Conservation (phyloP, 2,113 vertebrate species). For the Marmota monax region DNA sequence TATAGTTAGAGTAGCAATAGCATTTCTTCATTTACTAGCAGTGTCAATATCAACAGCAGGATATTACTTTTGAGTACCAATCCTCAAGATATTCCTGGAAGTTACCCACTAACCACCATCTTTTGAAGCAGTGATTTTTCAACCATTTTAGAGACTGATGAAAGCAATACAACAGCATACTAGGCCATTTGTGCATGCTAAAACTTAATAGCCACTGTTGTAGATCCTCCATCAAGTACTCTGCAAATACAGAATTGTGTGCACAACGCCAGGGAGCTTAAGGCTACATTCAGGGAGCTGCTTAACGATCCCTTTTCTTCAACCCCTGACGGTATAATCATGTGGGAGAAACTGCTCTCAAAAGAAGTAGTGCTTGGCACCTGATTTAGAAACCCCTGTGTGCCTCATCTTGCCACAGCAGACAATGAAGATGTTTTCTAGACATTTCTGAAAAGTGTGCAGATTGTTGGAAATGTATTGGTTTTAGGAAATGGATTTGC, state of each 20-base stretch:
- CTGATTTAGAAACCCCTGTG: neutral
- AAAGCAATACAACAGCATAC: neutral
- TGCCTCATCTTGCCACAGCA: neutral
- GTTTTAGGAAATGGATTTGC: slow-evolving; percentile 5
- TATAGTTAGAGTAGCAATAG: neutral
- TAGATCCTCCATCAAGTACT: neutral
- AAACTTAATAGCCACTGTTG: neutral
- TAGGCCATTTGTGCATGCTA: neutral
- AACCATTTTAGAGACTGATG: neutral
- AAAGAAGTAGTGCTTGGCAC: neutral
- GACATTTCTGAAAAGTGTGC: slow-evolving; percentile 35
- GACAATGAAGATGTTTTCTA: neutral
- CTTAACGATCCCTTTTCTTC: neutral
- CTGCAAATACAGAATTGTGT: neutral
- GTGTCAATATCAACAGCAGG: neutral
- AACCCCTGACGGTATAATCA: neutral
- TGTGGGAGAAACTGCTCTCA: neutral
- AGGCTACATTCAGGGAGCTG: neutral
- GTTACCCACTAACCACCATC: neutral
- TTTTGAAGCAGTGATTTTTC: neutral
- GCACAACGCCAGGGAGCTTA: neutral
- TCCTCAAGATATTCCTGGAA: neutral
- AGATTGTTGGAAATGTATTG: slow-evolving; percentile 12
- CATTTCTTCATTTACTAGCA: slow-evolving; percentile 9
- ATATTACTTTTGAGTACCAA: neutral